Evolutionary conservation across 2,797 vertebrate species (phyloP).

Genomic region (Poecilia velifera): DNA sequence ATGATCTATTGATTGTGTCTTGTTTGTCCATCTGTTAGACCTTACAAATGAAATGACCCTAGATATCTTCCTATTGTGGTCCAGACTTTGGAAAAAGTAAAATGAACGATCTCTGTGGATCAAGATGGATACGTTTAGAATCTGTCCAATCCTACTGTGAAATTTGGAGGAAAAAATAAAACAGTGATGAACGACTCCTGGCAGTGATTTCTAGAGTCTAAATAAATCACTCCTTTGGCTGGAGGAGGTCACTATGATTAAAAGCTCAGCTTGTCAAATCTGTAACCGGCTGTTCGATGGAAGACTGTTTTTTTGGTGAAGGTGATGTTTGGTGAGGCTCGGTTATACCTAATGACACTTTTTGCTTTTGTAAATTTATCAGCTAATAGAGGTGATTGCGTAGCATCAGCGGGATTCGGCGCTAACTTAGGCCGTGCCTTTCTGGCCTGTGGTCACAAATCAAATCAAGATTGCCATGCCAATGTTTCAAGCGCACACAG

Average conservation of each 20-base stretch:
- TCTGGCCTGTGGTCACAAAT: slow-evolving; percentile 32
- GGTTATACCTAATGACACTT: background rate
- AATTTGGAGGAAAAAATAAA: slow-evolving; percentile 8
- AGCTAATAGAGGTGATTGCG: slow-evolving; percentile 14
- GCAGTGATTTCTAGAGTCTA: slow-evolving; percentile 19
- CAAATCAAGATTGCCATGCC: slow-evolving; percentile 16
- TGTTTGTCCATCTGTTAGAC: slow-evolving; percentile 25
- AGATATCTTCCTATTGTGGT: slow-evolving; percentile 7
- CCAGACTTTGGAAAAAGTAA: slow-evolving; percentile 11
- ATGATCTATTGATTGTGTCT: slow-evolving; percentile 37
- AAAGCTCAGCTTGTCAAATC: slow-evolving; percentile 31
- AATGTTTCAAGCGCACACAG: slow-evolving; percentile 24
- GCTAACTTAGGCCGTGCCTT: slow-evolving; percentile 25
- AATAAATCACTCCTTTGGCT: slow-evolving; percentile 34
- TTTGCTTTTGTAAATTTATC: slow-evolving; percentile 6
- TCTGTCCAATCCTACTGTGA: slow-evolving; percentile 30
- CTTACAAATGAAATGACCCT: slow-evolving; percentile 1
- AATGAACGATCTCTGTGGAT: slow-evolving; percentile 25
- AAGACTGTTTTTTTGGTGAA: slow-evolving; percentile 3
- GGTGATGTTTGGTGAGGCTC: background rate
- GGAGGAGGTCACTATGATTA: slow-evolving; percentile 25
- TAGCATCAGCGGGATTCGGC: slow-evolving; percentile 22
- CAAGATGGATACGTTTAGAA: slow-evolving; percentile 23
- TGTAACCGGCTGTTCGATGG: slow-evolving; percentile 5
- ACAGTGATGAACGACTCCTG: slow-evolving; percentile 22